Evolutionary conservation across 2,888 invertebrate species (phyloP).

Genomic region (Furcula furcula): DNA sequence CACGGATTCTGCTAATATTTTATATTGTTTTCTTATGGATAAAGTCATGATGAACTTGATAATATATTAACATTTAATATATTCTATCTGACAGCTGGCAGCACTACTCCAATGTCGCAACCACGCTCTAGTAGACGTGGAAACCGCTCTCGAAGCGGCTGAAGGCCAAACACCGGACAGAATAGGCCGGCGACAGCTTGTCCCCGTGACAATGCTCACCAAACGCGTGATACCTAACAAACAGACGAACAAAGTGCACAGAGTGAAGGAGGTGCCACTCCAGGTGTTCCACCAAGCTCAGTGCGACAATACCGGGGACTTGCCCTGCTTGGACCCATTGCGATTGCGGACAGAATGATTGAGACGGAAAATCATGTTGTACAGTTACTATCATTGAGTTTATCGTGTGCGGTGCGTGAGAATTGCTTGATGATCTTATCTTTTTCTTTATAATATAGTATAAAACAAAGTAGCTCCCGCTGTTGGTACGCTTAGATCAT

Average conservation of each 20-base stretch:
- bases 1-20: too few relatives aligned
- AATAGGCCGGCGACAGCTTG: slow-evolving; percentile 47
- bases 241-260: slow-evolving; percentile 30
- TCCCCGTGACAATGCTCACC: slow-evolving; percentile 48
- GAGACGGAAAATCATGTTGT: slow-evolving; percentile 54
- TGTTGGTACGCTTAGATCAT: too few relatives aligned
- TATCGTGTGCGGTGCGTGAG: background rate
- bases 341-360: slow-evolving; percentile 70
- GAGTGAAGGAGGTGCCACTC: slow-evolving; percentile 65
- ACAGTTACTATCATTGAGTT: slow-evolving; percentile 54
- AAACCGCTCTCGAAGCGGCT: slow-evolving; percentile 76
- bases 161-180: slow-evolving; percentile 54
- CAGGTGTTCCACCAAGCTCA: slow-evolving; percentile 68
- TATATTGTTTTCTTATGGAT: too few relatives aligned
- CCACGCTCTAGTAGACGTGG: slow-evolving; percentile 73
- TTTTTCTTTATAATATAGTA: too few relatives aligned
- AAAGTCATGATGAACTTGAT: too few relatives aligned
- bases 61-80: too few relatives aligned
- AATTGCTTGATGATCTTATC: too few relatives aligned
- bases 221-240: slow-evolving; percentile 15
- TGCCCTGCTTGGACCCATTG: slow-evolving; percentile 65
- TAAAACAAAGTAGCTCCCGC: too few relatives aligned
- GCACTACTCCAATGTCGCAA: slow-evolving; percentile 68
- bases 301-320: slow-evolving; percentile 49
- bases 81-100: slow-evolving; percentile 64